Conservation (phyloP, 1,140 invertebrate genomes). For the Ceratina japonica region DNA sequence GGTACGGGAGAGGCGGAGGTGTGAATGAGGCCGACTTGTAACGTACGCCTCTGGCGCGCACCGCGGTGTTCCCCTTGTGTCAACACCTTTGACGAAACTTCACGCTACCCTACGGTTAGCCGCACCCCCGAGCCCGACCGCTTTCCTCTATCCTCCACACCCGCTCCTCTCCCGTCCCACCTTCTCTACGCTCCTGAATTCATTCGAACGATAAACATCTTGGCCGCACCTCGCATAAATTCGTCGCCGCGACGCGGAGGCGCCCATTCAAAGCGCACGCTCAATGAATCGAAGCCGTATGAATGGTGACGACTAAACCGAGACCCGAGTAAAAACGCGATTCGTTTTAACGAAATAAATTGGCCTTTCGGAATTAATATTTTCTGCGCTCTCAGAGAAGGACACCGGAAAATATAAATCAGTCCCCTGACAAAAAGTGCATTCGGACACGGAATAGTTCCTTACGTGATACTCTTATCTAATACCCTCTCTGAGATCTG, state of each 20-base stretch:
- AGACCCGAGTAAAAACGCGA: neutral
- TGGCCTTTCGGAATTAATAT: neutral
- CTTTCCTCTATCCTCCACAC: slow-evolving; percentile 21
- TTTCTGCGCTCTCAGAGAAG: neutral
- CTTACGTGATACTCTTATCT: slow-evolving; percentile 6
- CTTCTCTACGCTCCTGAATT: slow-evolving; percentile 61
- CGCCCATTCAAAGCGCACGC: slow-evolving; percentile 61
- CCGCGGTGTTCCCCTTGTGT: slow-evolving; percentile 64
- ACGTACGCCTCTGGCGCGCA: slow-evolving; percentile 64
- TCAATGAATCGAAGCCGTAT: slow-evolving; percentile 57
- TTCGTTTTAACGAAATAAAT: neutral
- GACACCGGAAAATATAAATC: neutral
- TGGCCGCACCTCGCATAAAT: slow-evolving; percentile 66
- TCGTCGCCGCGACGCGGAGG: slow-evolving; percentile 49
- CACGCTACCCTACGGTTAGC: slow-evolving; percentile 54
- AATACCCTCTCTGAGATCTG: neutral
- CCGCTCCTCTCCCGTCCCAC: slow-evolving; percentile 32
- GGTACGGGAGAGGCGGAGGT: slow-evolving; percentile 69
- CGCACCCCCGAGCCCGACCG: slow-evolving; percentile 18
- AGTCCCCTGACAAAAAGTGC: too few relatives aligned
- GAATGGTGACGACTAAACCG: slow-evolving; percentile 52
- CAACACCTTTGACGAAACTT: slow-evolving; percentile 69
- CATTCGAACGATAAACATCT: slow-evolving; percentile 72
- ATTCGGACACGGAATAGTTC: neutral
- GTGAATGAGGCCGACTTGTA: slow-evolving; percentile 69